Conservation (phyloP, 2,888 invertebrate genomes). For the Oscheius sp. region DNA sequence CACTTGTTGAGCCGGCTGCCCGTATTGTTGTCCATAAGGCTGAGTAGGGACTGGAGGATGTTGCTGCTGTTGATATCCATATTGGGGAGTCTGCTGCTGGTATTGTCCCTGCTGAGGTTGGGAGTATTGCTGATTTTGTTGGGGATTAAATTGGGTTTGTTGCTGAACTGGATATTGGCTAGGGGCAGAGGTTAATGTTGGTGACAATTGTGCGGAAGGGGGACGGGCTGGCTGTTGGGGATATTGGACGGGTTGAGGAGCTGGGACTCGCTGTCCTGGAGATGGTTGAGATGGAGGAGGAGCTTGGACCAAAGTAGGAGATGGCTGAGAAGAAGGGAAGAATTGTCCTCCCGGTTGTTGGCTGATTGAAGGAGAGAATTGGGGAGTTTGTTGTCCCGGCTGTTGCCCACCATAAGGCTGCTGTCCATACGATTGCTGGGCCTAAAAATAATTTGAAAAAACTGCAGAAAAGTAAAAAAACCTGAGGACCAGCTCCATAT, state of each 20-base stretch:
- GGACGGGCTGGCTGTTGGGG: background rate
- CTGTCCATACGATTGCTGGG: background rate
- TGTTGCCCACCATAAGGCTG: background rate
- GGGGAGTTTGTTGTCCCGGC: background rate
- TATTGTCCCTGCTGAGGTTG: background rate
- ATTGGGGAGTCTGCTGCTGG: background rate
- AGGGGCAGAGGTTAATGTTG: background rate
- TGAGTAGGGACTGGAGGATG: background rate
- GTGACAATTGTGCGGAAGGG: background rate
- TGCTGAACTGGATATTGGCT: background rate
- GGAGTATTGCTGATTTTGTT: background rate
- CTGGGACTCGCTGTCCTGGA: background rate
- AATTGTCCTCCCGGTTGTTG: no score
- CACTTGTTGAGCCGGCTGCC: background rate
- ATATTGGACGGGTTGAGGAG: background rate
- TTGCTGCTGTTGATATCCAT: background rate
- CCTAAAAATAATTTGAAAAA: background rate
- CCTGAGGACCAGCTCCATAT: background rate
- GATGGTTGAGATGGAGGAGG: background rate
- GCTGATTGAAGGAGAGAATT: background rate
- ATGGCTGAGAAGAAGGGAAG: no score
- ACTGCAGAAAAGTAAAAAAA: background rate
- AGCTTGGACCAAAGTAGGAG: background rate
- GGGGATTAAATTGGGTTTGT: background rate
- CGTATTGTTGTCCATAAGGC: background rate